Evolutionary conservation across 2,113 vertebrate genomes (phyloP).

Genomic region (Calyptommatus sinebrachiatus): DNA sequence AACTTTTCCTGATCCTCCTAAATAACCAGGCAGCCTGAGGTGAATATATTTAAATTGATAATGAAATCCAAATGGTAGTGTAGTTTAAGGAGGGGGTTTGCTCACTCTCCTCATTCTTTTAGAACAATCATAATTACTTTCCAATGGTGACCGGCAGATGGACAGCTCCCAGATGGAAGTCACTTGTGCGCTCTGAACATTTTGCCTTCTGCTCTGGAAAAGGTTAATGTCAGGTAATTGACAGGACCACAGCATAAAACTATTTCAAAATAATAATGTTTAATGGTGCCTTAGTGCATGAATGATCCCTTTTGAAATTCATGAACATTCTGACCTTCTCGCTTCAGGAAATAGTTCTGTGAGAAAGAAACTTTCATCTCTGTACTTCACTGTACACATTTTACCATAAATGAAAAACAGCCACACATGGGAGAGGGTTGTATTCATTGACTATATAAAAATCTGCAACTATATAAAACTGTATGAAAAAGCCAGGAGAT

Average conservation of each 20-base stretch:
- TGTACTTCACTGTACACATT: constrained; percentile 16
- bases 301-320: constrained; percentile 32
- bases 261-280: constrained; percentile 36
- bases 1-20: constrained; percentile 7
- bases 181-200: constrained; percentile 5
- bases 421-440: neutral
- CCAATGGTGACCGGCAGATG: constrained; percentile 3
- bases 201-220: constrained; percentile 12
- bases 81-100: constrained; percentile 1
- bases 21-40: constrained; percentile 14
- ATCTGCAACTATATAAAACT: neutral
- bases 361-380: constrained; percentile 29
- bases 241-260: constrained; percentile 24
- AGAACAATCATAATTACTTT: constrained; percentile 23
- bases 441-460: neutral
- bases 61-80: constrained; percentile 17
- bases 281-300: constrained; percentile 20
- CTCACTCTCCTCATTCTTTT: constrained; percentile 5
- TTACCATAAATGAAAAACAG: constrained; percentile 31
- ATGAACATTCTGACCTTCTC: constrained; percentile 32
- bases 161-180: constrained; percentile 7
- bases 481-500: too few relatives aligned
- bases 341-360: constrained; percentile 32
- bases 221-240: constrained; percentile 24
- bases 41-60: constrained; percentile 16